A percentile compares a stretch with the other conserved stretches of the same genome.
These are phyloP conservation scores for Drosophila parabipectinata DNA, from an alignment of 1,140 invertebrate genomes.

Conservation along the genomic window DNA sequence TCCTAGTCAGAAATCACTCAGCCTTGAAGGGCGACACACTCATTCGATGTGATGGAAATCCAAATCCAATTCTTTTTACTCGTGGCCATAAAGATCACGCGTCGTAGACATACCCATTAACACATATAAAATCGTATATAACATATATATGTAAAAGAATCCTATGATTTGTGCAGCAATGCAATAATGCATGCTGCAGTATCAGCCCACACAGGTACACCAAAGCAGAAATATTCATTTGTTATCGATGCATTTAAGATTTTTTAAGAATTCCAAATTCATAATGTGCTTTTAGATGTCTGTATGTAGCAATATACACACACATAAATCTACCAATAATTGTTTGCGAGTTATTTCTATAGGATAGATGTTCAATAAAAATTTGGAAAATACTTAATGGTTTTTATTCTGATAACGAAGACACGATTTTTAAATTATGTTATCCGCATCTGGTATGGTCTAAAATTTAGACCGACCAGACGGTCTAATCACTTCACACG, in stretches of 20 bases:
- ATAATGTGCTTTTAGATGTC: constrained; percentile 70
- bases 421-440: background rate
- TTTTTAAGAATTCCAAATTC: constrained; percentile 70
- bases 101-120: background rate
- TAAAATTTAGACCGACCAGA: too few species aligned
- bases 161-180: background rate
- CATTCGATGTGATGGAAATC: constrained; percentile 13
- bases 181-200: background rate
- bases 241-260: constrained; percentile 77
- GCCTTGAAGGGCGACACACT: constrained; percentile 4
- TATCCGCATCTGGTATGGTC: too few species aligned
- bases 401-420: background rate
- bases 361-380: constrained; percentile 56
- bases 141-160: background rate
- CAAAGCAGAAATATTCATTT: constrained; percentile 34
- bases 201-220: background rate
- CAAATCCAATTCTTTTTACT: background rate
- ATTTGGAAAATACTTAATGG: constrained; percentile 6
- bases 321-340: constrained; percentile 40
- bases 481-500: too few species aligned
- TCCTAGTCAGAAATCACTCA: constrained; percentile 15
- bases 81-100: constrained; percentile 3
- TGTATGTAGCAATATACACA: constrained; percentile 65
- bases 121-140: background rate
- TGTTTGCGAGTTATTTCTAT: constrained; percentile 55